phyloP scores from a whole-genome alignment of 2,888 invertebrate genomes.

The Cylindroiulus punctatus region DNA sequence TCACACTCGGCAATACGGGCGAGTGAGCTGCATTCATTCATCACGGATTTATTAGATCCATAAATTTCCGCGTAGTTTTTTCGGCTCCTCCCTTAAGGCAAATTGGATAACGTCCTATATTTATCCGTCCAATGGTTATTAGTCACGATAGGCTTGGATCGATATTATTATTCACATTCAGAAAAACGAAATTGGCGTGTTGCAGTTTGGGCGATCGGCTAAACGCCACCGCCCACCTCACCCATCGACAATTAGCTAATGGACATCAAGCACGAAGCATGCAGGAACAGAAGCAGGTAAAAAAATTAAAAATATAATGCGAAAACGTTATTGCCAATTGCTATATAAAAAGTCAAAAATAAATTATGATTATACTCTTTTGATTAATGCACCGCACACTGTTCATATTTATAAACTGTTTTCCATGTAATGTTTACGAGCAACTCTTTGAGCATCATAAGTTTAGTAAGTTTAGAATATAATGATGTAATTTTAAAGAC shows the following conservation, averaged over 20 bases:
- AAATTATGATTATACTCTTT: too few species aligned
- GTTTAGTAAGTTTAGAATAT: too few species aligned
- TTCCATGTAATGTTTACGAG: too few species aligned
- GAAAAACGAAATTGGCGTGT: slow-evolving; percentile 30
- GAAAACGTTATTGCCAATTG: too few species aligned
- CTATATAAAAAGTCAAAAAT: too few species aligned
- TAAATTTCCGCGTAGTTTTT: neutral
- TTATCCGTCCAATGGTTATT: slow-evolving; percentile 35
- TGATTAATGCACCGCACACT: too few species aligned
- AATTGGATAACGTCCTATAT: slow-evolving; percentile 43
- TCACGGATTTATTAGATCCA: neutral
- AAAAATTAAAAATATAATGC: neutral
- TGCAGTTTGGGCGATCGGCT: neutral
- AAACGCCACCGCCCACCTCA: neutral
- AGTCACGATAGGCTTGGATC: neutral
- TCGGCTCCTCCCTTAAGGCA: neutral
- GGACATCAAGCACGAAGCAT: neutral
- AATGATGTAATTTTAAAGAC: too few species aligned
- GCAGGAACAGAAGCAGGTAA: neutral
- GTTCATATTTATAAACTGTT: too few species aligned
- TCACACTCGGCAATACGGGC: neutral
- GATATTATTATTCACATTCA: neutral
- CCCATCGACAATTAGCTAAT: neutral
- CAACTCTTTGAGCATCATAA: too few species aligned
- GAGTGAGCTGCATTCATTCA: neutral